These are phyloP conservation scores for Laterallus jamaicensis DNA, from an alignment of 2,113 vertebrate species.

Conservation along the genomic window DNA sequence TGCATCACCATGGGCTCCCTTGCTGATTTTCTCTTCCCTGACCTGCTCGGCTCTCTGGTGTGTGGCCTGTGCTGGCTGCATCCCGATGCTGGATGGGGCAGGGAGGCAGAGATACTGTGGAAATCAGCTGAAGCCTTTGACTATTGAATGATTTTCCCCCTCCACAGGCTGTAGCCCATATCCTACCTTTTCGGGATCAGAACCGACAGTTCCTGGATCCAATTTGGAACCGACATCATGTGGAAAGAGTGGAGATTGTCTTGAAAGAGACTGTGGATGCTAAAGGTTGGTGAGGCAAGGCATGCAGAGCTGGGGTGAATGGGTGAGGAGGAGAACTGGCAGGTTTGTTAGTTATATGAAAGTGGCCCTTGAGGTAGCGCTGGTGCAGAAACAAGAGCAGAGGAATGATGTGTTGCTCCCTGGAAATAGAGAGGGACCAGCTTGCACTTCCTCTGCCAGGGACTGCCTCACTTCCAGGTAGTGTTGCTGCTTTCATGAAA, in stretches of 20 bases:
- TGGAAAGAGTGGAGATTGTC: slow-evolving; percentile 91
- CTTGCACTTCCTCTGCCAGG: background rate
- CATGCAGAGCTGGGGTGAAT: background rate
- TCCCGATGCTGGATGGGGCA: background rate
- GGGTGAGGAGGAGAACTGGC: background rate
- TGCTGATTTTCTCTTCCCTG: background rate
- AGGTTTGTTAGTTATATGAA: background rate
- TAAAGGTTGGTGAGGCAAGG: slow-evolving; percentile 79
- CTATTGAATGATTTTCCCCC: background rate
- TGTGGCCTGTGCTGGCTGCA: background rate
- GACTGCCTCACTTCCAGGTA: background rate
- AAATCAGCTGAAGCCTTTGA: background rate
- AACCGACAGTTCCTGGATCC: slow-evolving; percentile 84
- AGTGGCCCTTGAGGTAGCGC: background rate
- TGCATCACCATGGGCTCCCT: background rate
- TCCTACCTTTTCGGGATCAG: slow-evolving; percentile 89
- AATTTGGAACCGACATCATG: slow-evolving; percentile 90
- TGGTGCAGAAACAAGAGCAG: background rate
- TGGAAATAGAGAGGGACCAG: background rate
- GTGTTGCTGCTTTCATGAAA: background rate
- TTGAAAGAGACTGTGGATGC: slow-evolving; percentile 94
- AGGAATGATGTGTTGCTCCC: background rate
- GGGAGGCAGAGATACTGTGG: background rate
- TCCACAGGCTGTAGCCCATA: slow-evolving; percentile 89
- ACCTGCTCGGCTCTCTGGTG: background rate